These are phyloP conservation scores for Miniopterus natalensis DNA, from an alignment of 2,113 vertebrate species.

Conservation along the genomic window DNA sequence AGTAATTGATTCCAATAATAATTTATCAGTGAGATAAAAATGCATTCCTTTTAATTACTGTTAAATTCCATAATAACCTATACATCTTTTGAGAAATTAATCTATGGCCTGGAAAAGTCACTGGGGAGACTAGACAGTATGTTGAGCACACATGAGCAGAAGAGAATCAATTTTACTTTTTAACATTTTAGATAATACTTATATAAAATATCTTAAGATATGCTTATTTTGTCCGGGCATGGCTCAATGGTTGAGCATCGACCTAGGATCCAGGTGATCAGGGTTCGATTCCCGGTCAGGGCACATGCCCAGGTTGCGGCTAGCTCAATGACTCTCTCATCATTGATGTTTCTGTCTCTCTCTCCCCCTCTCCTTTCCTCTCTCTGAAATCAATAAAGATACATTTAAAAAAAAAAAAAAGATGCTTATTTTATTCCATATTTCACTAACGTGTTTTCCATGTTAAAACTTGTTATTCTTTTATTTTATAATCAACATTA, in stretches of 20 bases:
- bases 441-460: background rate
- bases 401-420: too few relatives aligned
- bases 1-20: constrained; percentile 1
- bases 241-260: too few relatives aligned
- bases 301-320: too few relatives aligned
- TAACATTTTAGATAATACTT: background rate
- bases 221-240: background rate
- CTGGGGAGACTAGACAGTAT: background rate
- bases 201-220: background rate
- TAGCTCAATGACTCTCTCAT: too few relatives aligned
- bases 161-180: background rate
- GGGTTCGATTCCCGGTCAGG: too few relatives aligned
- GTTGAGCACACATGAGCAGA: background rate
- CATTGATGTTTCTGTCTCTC: too few relatives aligned
- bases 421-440: background rate
- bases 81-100: background rate
- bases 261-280: too few relatives aligned
- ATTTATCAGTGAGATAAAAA: constrained; percentile 56
- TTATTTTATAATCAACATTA: background rate
- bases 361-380: too few relatives aligned
- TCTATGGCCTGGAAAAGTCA: background rate
- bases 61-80: background rate
- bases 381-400: too few relatives aligned
- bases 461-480: background rate
- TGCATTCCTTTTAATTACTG: background rate